These are phyloP conservation scores for Euphydryas editha DNA, from an alignment of 2,888 invertebrate genomes.

Conservation along the genomic window DNA sequence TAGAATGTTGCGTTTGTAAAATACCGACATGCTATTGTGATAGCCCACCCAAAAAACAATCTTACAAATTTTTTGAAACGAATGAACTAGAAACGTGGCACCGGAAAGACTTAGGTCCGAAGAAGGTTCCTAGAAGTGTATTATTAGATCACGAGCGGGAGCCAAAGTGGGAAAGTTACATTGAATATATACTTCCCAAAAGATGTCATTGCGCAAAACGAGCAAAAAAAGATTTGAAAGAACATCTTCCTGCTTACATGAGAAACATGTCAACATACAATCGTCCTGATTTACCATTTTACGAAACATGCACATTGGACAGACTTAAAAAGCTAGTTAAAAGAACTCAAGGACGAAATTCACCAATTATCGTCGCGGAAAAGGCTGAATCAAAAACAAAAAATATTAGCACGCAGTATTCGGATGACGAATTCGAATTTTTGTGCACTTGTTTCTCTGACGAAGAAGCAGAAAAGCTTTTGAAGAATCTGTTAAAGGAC, in stretches of 20 bases:
- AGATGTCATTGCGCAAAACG: conserved; percentile 60
- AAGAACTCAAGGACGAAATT: conserved; percentile 49
- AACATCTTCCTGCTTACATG: conserved; percentile 72
- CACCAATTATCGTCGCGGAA: conserved; percentile 40
- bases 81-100: conserved; percentile 13
- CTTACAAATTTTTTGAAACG: conserved; percentile 25
- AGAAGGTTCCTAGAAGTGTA: conserved; percentile 50
- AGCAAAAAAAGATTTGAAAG: conserved; percentile 64
- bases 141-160: conserved; percentile 61
- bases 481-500: conserved; percentile 42
- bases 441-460: conserved; percentile 67
- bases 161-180: conserved; percentile 68
- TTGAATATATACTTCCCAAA: conserved; percentile 56
- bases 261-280: conserved; percentile 59
- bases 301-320: conserved; percentile 58
- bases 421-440: conserved; percentile 59
- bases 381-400: conserved; percentile 52
- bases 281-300: conserved; percentile 58
- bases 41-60: conserved; percentile 17
- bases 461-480: conserved; percentile 54
- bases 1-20: conserved; percentile 57
- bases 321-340: conserved; percentile 58
- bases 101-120: conserved; percentile 46
- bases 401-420: conserved; percentile 59
- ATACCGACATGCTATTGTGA: conserved; percentile 60